Base-by-base conservation (phyloP, 2,797 vertebrate species). In the Pelobates cultripes region DNA sequence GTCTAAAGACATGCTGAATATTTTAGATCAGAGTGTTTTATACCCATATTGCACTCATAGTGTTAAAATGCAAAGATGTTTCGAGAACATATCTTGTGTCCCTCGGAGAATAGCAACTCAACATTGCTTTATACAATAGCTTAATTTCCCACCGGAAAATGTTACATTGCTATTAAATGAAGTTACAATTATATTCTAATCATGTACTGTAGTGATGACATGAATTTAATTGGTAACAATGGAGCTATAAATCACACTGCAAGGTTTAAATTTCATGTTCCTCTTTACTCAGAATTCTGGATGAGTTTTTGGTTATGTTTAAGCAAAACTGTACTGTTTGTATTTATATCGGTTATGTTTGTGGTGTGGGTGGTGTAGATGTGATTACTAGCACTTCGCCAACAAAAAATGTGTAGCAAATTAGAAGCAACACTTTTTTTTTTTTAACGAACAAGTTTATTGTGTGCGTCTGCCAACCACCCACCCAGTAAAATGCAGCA, bases 81-180 rank as follows among this genome's bases (percentile, higher is more conserved):
- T 53, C 43, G 40, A 41, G 43, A 47, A 55, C 47, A 73, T 73
- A 55, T 77, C 13, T 9, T 28, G 7, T 57, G 17, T 17, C 67
- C 75, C 71, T 66, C 17, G 15, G 70, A 42, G 28, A 43, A 28
- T 28, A 28, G 28, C 28, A 44, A 42, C 53, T 72, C 43, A 3
- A 61, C 73, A 45, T 68, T 44, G 51, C 5, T 61, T 73, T 14
- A 57, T 61, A 73, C 75, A 44, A 57, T 41, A 53, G 17, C 47
- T 77, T 68, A 57, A 73, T 82, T 78, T 78, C 80, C 75, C 81
- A 13, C 28, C 61, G 42, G 69, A 55, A 63, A 67, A 13, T 47
- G 9, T 66, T 64, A 14, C 6, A 63, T 13, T 15, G 60, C 42
- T n/a, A 60, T 73, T 82, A 77, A 67, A 63, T 68, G 43, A 41